Base-by-base conservation (phyloP, 1,140 invertebrate species). In the Myzus persicae region DNA sequence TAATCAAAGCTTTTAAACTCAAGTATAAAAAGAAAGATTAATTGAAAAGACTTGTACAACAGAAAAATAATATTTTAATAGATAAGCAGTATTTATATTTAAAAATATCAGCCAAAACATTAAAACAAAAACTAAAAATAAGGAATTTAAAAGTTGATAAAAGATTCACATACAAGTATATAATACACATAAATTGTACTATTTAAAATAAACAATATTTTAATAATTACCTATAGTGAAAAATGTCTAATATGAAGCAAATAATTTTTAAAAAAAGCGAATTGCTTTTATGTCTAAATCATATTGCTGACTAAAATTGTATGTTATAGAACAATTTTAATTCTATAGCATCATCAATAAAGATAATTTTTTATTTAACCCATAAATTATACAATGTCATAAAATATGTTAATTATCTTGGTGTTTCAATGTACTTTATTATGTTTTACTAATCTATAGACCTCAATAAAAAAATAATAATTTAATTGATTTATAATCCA, bases 331-430 rank as follows among this genome's bases (percentile, higher is more conserved):
- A 54, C 11, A 38, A 54, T 54, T 89, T 26, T 54, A 89, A 51
- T 51, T 36, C 48, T 89, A 38, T 26, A 89, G n/a, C 9, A 89
- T 11, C 38, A 54, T 54, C 22, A 26, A 90, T 90, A 59, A 90
- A 67, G 40, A 90, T 67, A 90, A 67, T 54, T 89, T 54, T 90
- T 59, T 36, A 40, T 90, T 90, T n/a, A 76, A 76, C 14, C 18
- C 18, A 76, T 40, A n/a, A 26, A 42, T 90, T 44, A 59, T 90
- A 76, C 31, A 48, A 48, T 20, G 46, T 48, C 46, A 44, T 90
- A 42, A 42, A 89, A 54, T 89, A 89, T 89, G 44, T 89, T 40
- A 2, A 31, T 31, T 90, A 54, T 59, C 42, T 67, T 90, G 89
- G 38, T 67, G n/a, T 42, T 54, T 44, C n/a, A 42, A 42, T 51